phyloP scores from a whole-genome alignment of 2,113 vertebrate genomes.

The Phyllopteryx taeniolatus region DNA sequence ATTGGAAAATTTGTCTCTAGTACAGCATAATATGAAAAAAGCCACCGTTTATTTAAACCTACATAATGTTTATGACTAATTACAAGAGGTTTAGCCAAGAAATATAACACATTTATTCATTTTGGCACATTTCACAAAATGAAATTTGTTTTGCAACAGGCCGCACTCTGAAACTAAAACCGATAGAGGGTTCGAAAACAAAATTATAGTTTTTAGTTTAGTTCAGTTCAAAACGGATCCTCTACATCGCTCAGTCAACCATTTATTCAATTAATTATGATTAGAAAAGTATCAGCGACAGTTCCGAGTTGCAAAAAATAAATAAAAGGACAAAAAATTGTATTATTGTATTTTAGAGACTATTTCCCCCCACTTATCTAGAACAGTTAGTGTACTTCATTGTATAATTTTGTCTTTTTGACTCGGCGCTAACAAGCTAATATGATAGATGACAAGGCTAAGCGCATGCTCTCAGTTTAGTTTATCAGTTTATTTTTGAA shows the following conservation, averaged over 20 bases:
- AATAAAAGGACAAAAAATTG: not conserved
- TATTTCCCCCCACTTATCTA: not conserved
- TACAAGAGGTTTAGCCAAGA: not conserved
- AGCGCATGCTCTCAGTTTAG: too few species aligned
- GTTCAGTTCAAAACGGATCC: not conserved
- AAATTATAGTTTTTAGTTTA: not conserved
- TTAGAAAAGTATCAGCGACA: not conserved
- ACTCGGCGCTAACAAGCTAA: not conserved
- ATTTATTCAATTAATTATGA: not conserved
- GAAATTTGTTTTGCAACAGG: not conserved
- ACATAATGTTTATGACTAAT: not conserved
- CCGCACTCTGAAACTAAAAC: not conserved
- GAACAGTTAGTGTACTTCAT: not conserved
- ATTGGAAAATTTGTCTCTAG: not conserved
- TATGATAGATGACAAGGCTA: not conserved
- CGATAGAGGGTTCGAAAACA: not conserved
- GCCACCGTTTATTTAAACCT: not conserved
- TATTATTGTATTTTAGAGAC: not conserved
- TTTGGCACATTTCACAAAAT: not conserved
- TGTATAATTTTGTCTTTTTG: not conserved
- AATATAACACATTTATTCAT: not conserved
- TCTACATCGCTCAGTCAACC: not conserved
- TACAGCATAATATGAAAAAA: not conserved
- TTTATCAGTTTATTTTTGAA: too few species aligned
- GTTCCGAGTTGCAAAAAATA: not conserved